Conservation (phyloP, 2,888 invertebrate genomes). For the Dastarcus helophoroides region DNA sequence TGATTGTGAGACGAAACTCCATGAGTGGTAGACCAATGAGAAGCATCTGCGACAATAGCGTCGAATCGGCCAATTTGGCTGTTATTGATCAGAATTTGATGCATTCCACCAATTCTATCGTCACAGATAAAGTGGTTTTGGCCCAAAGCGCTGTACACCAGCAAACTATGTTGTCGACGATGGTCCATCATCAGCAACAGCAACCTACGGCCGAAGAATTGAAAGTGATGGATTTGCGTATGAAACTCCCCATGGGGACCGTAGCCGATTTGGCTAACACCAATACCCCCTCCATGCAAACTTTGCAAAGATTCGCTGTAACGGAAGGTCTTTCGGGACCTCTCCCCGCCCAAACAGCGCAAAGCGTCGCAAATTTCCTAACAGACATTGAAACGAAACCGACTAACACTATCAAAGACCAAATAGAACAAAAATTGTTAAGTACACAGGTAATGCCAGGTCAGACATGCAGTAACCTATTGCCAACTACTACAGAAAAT, state of each 20-base stretch:
- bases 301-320: conserved; percentile 40
- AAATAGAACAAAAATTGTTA: conserved; percentile 14
- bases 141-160: conserved; percentile 9
- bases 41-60: conserved; percentile 26
- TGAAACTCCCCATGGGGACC: conserved; percentile 49
- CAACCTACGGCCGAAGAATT: conserved; percentile 31
- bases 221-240: conserved; percentile 55
- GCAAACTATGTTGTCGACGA: conserved; percentile 25
- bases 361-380: conserved; percentile 48
- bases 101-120: conserved; percentile 8
- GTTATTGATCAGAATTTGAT: conserved; percentile 22
- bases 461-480: conserved; percentile 14
- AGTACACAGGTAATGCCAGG: conserved; percentile 15
- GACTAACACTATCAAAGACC: conserved; percentile 1
- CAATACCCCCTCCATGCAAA: conserved; percentile 45
- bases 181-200: conserved; percentile 4
- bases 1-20: conserved; percentile 25
- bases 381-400: conserved; percentile 40
- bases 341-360: conserved; percentile 45
- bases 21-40: conserved; percentile 8
- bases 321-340: conserved; percentile 36
- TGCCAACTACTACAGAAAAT: conserved; percentile 12
- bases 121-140: conserved; percentile 12
- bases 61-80: conserved; percentile 21
- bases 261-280: conserved; percentile 39